Percentiles rank a stretch among this genome's conserved stretches.
phyloP scores from a whole-genome alignment of 2,797 vertebrate genomes.

The Zenarchopterus dispar region DNA sequence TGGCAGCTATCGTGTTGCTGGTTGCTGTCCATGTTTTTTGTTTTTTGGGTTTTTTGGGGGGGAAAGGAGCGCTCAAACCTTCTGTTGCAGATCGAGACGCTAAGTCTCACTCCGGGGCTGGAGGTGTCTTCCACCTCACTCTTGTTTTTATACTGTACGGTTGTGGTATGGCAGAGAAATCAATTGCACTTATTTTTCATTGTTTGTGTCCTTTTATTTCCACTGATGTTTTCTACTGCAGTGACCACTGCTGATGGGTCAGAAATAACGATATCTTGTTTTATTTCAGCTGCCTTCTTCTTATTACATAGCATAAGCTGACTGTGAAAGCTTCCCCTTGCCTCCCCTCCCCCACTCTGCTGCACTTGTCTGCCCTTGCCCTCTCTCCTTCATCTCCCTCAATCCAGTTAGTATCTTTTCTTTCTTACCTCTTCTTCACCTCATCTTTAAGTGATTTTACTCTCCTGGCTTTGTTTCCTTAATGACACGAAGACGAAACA shows the following conservation, averaged over 20 bases:
- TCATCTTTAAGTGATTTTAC: constrained; percentile 56
- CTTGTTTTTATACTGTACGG: constrained; percentile 63
- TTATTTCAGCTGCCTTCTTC: constrained; percentile 72
- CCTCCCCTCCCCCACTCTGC: constrained; percentile 48
- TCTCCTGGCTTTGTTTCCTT: constrained; percentile 66
- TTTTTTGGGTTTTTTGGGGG: constrained; percentile 21
- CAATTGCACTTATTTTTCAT: constrained; percentile 78
- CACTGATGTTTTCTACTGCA: constrained; percentile 76
- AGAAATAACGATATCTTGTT: constrained; percentile 57
- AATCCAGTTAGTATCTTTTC: constrained; percentile 55
- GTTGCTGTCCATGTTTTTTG: not conserved
- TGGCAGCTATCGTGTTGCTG: constrained; percentile 62
- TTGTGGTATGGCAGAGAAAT: constrained; percentile 65
- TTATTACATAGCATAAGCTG: constrained; percentile 61
- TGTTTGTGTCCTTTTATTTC: constrained; percentile 43
- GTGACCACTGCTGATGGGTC: constrained; percentile 65
- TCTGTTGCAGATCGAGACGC: constrained; percentile 37
- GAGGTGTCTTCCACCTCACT: constrained; percentile 44
- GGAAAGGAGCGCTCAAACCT: constrained; percentile 27
- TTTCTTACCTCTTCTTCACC: constrained; percentile 40
- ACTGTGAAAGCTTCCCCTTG: constrained; percentile 41
- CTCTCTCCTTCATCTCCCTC: constrained; percentile 58
- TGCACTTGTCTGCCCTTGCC: constrained; percentile 54
- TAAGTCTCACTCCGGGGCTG: constrained; percentile 42
- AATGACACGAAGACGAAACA: constrained; percentile 42